Base-by-base conservation (phyloP, 2,888 invertebrate species). In the Sarcophaga carnaria region DNA sequence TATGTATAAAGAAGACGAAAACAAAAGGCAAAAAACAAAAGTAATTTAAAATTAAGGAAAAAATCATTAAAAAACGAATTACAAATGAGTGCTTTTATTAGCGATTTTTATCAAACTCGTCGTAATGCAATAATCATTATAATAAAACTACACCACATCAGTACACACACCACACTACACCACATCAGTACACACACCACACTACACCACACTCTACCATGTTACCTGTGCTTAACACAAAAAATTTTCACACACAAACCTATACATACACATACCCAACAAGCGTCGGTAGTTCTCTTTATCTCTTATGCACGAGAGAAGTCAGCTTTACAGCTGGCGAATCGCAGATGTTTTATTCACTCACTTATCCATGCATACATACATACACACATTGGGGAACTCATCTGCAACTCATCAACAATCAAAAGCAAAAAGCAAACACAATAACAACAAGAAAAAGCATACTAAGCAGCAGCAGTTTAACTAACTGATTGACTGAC, bases 1-100 rank as follows among this genome's bases (percentile, higher is more conserved):
- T 49, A 5, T 54, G 14, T 17, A 54, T 54, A 54, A 88, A 71
- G 59, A 86, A 77, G 67, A 75, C 86, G 77, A 81, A 79, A 80
- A 70, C 22, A 60, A 80, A 69, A 76, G 67, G 79, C 86, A 87
- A 63, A 87, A 67, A 84, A 83, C 80, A 75, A 82, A 85, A 85
- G 88, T 84, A 89, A 88, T 84, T 82, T 86, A 80, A 86, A 82
- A 69, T 80, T 85, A 86, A 86, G 83, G 80, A 79, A 76, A 79
- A 76, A 89, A 85, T 83, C 83, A 81, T 85, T 85, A 86, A 88
- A 86, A 88, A 88, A 80, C 83, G 80, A 88, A 88, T 87, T 85
- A 83, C 85, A 85, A 87, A 87, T 85, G 87, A 84, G 84, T 87
- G 81, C 84, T 84, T 87, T 87, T 87, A 84, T 87, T 87, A 82